Base-by-base conservation (phyloP, 2,797 vertebrate species). In the Leptoclinus maculatus region DNA sequence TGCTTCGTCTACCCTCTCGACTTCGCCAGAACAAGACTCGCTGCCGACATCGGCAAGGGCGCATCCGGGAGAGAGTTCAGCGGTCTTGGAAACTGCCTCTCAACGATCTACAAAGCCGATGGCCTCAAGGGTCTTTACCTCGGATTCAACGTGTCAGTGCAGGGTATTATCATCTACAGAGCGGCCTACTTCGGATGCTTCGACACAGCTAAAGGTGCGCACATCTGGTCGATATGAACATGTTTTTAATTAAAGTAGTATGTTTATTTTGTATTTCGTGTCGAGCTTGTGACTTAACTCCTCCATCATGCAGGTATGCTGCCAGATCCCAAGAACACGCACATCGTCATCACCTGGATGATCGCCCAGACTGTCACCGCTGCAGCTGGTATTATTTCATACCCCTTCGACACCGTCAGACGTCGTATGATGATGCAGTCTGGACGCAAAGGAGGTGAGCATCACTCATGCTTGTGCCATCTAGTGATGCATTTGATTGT, bases 381-480 rank as follows among this genome's bases (percentile, higher is more conserved):
- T 0, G 97, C 91, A 2, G 96, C 98, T 0, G 98, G 98, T 54
- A 87, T 99, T 64, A 88, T 97, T 84, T 99, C 98, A 51, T 99
- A 99, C 79, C 98, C 98, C 63, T 99, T 99, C 53, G 98, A 99
- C 94, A 99, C 98, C 0, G 98, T 99, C 88, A 96, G 98, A 76
- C 97, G 98, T 95, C 96, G 98, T 92, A 99, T 99, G 98, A 99
- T 99, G 98, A 99, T 99, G 98, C 98, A 99, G 95, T 99, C 98
- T 21, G 98, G 98, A 81, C 96, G 98, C 80, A 99, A 97, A 96
- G 97, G 96, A 96, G 97, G 98, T 98, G 94, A 97, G 96, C 19
- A 1, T 27, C 59, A 39, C 32, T 39, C 3, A 0, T 0, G 5
- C 9, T 2, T 5, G 19, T 14, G 27, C 7, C 12, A 2, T 23